phyloP scores from a whole-genome alignment of 2,797 vertebrate species.

The Myotis daubentonii region DNA sequence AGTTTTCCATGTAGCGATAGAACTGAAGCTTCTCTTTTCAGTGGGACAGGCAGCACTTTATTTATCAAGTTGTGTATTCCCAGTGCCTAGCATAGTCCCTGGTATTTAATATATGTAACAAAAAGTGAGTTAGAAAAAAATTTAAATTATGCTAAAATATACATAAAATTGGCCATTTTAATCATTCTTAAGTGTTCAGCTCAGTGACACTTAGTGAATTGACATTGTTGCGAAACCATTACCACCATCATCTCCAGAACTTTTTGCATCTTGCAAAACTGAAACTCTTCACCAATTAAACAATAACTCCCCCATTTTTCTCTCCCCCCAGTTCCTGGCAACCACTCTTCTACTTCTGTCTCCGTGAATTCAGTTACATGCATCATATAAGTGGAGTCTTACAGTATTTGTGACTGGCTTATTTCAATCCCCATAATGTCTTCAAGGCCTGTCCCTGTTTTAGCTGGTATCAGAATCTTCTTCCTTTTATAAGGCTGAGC shows the following conservation, averaged over 20 bases:
- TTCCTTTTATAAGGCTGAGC: not conserved
- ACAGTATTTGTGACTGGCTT: not conserved
- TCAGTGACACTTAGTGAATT: not conserved
- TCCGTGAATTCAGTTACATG: not conserved
- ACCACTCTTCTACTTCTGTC: not conserved
- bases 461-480: not conserved
- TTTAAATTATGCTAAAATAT: not conserved
- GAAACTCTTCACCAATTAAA: not conserved
- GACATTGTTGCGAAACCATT: not conserved
- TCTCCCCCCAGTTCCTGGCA: not conserved
- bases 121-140: not conserved
- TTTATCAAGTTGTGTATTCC: not conserved
- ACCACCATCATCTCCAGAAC: not conserved
- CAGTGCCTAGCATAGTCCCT: not conserved
- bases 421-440: not conserved
- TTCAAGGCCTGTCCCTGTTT: not conserved
- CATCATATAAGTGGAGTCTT: not conserved
- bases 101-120: not conserved
- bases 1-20: not conserved
- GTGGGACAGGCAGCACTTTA: not conserved
- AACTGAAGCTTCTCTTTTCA: not conserved
- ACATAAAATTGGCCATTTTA: not conserved
- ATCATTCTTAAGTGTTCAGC: not conserved
- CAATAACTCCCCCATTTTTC: not conserved
- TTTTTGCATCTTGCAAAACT: not conserved